Conservation (phyloP, 2,797 vertebrate genomes). For the Phalloptychus januarius region DNA sequence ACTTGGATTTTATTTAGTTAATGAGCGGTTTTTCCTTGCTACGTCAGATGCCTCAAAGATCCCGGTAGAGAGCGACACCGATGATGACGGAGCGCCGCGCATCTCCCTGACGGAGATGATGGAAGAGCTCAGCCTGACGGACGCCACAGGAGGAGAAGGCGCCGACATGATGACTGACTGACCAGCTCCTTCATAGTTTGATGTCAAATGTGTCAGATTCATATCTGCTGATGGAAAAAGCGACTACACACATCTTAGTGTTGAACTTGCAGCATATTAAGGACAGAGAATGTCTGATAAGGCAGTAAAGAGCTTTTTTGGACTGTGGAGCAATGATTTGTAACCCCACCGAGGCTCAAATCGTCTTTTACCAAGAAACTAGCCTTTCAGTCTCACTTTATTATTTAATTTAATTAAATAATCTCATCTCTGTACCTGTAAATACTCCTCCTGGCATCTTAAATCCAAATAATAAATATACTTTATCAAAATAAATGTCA, state of each 20-base stretch:
- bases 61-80: slow-evolving; percentile 93
- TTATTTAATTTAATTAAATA: no score
- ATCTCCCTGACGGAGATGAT: slow-evolving; percentile 96
- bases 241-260: slow-evolving; percentile 6
- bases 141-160: slow-evolving; percentile 93
- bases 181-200: not conserved
- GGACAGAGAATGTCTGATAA: slow-evolving; percentile 12
- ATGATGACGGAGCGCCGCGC: slow-evolving; percentile 91
- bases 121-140: slow-evolving; percentile 92
- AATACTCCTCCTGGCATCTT: not conserved
- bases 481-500: slow-evolving; percentile 50
- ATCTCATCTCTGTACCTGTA: not conserved
- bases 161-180: slow-evolving; percentile 90
- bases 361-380: slow-evolving; percentile 1
- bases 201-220: slow-evolving; percentile 15
- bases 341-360: not conserved
- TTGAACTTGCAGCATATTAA: slow-evolving; percentile 8
- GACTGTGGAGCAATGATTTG: not conserved
- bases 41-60: slow-evolving; percentile 84
- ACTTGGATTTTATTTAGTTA: slow-evolving; percentile 9
- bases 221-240: slow-evolving; percentile 4
- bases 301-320: not conserved
- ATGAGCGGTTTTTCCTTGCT: slow-evolving; percentile 34
- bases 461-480: slow-evolving; percentile 2
- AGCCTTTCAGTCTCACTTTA: not conserved